Percentiles rank a stretch among this genome's conserved stretches.
Evolutionary conservation across 2,797 vertebrate genomes (phyloP).

Genomic region (Cephalopachus bancanus): DNA sequence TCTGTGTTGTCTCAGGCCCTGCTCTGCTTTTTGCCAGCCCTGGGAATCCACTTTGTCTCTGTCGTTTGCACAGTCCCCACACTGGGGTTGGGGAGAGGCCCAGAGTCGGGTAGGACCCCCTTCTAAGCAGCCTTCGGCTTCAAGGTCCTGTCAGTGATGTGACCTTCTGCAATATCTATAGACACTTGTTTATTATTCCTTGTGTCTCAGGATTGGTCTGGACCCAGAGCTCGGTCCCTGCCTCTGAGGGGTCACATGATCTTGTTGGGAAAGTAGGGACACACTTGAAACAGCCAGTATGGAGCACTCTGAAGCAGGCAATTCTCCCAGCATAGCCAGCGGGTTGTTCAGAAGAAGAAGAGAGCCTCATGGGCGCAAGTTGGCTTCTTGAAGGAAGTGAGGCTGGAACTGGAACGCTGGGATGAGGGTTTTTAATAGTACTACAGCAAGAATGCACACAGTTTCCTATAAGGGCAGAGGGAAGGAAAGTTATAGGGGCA

Average conservation of each 20-base stretch:
- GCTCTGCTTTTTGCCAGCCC: not conserved
- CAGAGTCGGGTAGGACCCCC: not conserved
- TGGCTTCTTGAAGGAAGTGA: not conserved
- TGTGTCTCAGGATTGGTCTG: not conserved
- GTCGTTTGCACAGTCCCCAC: not conserved
- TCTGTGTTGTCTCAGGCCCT: not conserved
- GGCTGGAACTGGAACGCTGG: not conserved
- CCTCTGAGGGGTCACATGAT: not conserved
- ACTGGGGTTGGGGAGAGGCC: not conserved
- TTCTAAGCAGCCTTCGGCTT: not conserved
- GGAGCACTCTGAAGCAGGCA: not conserved
- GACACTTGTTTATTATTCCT: not conserved
- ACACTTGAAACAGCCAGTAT: not conserved
- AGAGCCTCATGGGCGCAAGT: not conserved
- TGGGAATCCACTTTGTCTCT: not conserved
- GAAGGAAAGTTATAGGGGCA: not conserved
- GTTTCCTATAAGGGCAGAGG: not conserved
- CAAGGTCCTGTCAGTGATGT: not conserved
- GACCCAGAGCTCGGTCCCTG: not conserved
- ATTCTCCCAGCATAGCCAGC: not conserved
- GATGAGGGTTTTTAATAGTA: not conserved
- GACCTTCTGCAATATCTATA: not conserved
- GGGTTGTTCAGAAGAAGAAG: not conserved
- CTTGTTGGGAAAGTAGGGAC: not conserved
- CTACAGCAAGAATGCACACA: not conserved